Evolutionary conservation across 2,113 vertebrate species (phyloP), one percentile per base, ranked within the genome.

Genomic region (Daphoenositta chrysoptera): DNA sequence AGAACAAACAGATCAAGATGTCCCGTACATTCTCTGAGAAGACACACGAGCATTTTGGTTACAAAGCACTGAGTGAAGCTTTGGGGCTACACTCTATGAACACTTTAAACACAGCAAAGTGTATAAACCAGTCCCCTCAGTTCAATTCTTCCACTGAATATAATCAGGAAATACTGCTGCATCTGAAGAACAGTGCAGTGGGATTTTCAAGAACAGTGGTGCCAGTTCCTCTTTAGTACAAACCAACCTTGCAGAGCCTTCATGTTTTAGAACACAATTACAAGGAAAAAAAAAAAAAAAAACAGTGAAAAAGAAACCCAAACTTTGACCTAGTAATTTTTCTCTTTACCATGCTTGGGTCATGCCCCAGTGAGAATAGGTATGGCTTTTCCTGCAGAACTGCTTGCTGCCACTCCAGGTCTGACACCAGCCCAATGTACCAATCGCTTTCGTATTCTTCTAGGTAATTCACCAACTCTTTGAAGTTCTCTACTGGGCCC

Each of bases 371-470:
- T 60, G 99, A 99, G 96, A 99, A 99, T 9, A 99, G 98, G 91
- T 98, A 99, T 10, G 99, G 99, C 95, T 99, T 99, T 97, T 99
- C 99, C 96, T 99, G 98, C 66, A 99, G 98, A 95, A 99, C 97
- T 51, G 99, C 98, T 86, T 99, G 98, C 48, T 98, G 99, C 99
- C 99, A 99, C 89, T 99, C 98, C 26, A 98, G 98, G 91, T 99
- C 99, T 13, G 99, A 98, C 21, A 98, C 98, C 95, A 99, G 96
- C 35, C 99, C 99, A 15, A 99, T 99, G 96, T 99, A 99, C 99
- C 99, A 99, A 81, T 99, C 98, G 1, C 95, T 98, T 65, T 99
- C 99, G 20, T 99, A 99, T 60, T 99, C 99, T 89, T 99, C 98
- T 92, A 99, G 98, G 66, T 94, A 99, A 97, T 93, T 98, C 86